phyloP scores from a whole-genome alignment of 1,140 invertebrate species.

The Sinella curviseta region DNA sequence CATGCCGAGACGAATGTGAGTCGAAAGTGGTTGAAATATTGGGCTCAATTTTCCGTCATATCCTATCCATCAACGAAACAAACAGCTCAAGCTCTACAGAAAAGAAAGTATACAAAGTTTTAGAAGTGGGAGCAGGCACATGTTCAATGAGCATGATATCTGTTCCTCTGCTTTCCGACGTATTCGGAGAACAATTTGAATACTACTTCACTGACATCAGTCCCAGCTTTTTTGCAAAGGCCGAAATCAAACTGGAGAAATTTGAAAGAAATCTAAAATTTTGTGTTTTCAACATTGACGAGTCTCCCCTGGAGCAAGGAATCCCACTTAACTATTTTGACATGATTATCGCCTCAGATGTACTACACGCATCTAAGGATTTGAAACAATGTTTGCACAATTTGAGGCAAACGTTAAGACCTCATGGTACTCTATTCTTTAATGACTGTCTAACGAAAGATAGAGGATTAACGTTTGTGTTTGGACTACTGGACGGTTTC shows the following conservation, averaged over 20 bases:
- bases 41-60: background rate
- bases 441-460: background rate
- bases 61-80: too few relatives aligned
- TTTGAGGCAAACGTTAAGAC: background rate
- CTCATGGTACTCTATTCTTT: background rate
- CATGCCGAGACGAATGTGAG: background rate
- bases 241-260: background rate
- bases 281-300: conserved; percentile 30
- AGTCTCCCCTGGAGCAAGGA: conserved; percentile 11
- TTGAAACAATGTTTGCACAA: background rate
- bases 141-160: conserved; percentile 15
- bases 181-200: background rate
- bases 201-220: conserved; percentile 42
- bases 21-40: background rate
- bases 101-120: conserved; percentile 1
- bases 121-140: conserved; percentile 34
- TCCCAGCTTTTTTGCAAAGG: conserved; percentile 27
- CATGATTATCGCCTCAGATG: conserved; percentile 30
- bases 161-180: background rate
- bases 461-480: background rate
- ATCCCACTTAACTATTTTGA: conserved; percentile 21
- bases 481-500: conserved; percentile 19
- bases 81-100: too few relatives aligned
- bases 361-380: conserved; percentile 31
- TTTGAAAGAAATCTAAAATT: conserved; percentile 12